Base-by-base conservation (phyloP, 2,113 vertebrate genomes). In the Melanostigma gelatinosum region DNA sequence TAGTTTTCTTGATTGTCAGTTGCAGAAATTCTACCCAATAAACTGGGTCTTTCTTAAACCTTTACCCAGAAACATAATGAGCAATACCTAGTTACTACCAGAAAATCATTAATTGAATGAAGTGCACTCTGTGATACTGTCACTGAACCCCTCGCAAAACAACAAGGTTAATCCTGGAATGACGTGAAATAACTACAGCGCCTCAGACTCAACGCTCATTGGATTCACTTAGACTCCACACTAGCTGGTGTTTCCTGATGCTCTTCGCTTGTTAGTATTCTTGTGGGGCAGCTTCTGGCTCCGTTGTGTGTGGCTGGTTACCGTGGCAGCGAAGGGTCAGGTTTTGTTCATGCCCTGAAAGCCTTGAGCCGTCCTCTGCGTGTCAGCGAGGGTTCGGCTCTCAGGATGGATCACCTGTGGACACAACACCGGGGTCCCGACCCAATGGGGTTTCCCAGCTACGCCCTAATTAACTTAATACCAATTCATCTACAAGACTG, bases 381-480 rank as follows among this genome's bases (percentile, higher is more conserved):
- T 82, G 88, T 90, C 85, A 80, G 75, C n/a, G 38, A 44, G 57
- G 50, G 58, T 75, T 84, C 54, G 57, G 74, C 68, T 72, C 80
- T 79, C 70, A 64, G 88, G 92, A 92, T 82, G 79, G 77, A 94
- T 94, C 75, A 76, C 89, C 79, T 77, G 75, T 70, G 54, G 67
- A 78, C 77, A 91, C 79, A 87, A 90, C 79, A 32, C 69, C 58
- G 7, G 75, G 84, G 85, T 90, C 75, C 48, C 5, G 74, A 85
- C 84, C 85, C 63, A 27, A 22, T 42, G 77, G 72, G 54, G 48
- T 64, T 29, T 61, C 76, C 50, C 76, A 62, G 69, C 73, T 66
- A 76, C 50, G 0, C 48, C 77, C 76, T 76, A 85, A 92, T 86
- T 82, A 91, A 86, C 86, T 91, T 89, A 79, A 77, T 86, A 80